A percentile compares a stretch with the other conserved stretches of the same genome.
phyloP scores from a whole-genome alignment of 2,797 vertebrate species.

The Danionella dracula region DNA sequence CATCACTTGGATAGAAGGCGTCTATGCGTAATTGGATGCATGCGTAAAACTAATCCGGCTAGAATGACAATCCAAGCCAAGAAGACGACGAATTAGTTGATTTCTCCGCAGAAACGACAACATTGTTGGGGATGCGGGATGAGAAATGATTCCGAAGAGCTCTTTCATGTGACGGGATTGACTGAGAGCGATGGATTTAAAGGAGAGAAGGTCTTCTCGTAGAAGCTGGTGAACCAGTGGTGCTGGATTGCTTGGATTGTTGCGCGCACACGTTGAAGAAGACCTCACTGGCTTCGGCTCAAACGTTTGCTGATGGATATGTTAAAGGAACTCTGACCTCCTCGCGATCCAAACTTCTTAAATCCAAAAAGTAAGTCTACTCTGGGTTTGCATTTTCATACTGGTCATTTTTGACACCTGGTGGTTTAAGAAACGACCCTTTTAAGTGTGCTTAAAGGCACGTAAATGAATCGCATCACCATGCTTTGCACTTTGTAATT shows the following conservation, averaged over 20 bases:
- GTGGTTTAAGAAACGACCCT: background rate
- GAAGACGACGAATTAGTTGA: slow-evolving; percentile 21
- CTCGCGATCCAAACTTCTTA: slow-evolving; percentile 47
- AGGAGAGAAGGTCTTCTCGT: slow-evolving; percentile 6
- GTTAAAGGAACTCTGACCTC: slow-evolving; percentile 50
- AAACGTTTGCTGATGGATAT: slow-evolving; percentile 83
- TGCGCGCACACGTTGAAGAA: slow-evolving; percentile 53
- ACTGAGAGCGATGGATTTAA: slow-evolving; percentile 13
- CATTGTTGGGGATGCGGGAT: slow-evolving; percentile 38
- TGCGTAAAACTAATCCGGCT: slow-evolving; percentile 8
- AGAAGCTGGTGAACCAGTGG: slow-evolving; percentile 7
- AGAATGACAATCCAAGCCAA: slow-evolving; percentile 14
- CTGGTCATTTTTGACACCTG: background rate
- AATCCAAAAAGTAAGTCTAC: slow-evolving; percentile 63
- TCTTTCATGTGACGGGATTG: slow-evolving; percentile 19
- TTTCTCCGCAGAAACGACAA: slow-evolving; percentile 44
- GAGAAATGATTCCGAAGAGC: slow-evolving; percentile 37
- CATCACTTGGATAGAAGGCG: slow-evolving; percentile 10
- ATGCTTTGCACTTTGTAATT: too few species aligned
- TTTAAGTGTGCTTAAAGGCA: background rate
- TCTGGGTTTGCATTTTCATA: background rate
- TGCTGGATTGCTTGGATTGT: slow-evolving; percentile 48
- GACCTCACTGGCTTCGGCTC: slow-evolving; percentile 67
- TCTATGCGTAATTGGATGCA: slow-evolving; percentile 5
- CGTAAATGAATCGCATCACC: too few species aligned